A percentile compares a stretch with the other conserved stretches of the same genome.
These are phyloP conservation scores for Phymatocera aterrima DNA, from an alignment of 2,888 invertebrate genomes.

Conservation along the genomic window DNA sequence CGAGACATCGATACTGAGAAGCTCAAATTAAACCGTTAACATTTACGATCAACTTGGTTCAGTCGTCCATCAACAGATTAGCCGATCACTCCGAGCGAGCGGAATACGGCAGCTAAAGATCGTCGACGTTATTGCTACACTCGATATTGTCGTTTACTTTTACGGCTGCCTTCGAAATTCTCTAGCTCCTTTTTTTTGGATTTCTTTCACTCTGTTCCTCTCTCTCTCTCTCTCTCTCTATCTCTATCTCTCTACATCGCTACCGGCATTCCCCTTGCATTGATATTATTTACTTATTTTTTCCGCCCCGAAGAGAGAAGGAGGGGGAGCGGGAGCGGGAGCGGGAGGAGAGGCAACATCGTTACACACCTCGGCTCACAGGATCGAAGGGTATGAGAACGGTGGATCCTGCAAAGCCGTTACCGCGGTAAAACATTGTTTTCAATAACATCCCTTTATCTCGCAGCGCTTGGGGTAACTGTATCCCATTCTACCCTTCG, in stretches of 20 bases:
- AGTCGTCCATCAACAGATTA: slow-evolving; percentile 33
- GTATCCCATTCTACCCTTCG: slow-evolving; percentile 13
- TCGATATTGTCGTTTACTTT: slow-evolving; percentile 33
- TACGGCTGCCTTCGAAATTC: slow-evolving; percentile 21
- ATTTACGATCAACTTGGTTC: slow-evolving; percentile 22
- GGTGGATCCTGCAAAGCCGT: slow-evolving; percentile 28
- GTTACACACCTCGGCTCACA: slow-evolving; percentile 16
- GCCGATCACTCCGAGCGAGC: slow-evolving; percentile 6
- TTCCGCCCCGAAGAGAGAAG: no score
- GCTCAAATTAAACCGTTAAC: slow-evolving; percentile 35
- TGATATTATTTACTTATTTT: slow-evolving; percentile 22
- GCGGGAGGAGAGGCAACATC: slow-evolving; percentile 1
- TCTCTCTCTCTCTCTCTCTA: neutral
- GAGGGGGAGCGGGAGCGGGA: no score
- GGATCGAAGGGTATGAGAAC: slow-evolving; percentile 28
- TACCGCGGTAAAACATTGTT: slow-evolving; percentile 36
- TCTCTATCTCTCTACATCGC: neutral
- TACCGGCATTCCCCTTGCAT: neutral
- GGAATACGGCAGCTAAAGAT: slow-evolving; percentile 9
- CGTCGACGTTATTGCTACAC: slow-evolving; percentile 22
- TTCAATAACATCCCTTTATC: slow-evolving; percentile 45
- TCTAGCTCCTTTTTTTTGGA: neutral
- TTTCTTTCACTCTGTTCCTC: neutral
- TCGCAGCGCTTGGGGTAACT: slow-evolving; percentile 30
- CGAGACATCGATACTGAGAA: neutral